Conservation (phyloP, 2,113 vertebrate species). For the Gymnocephalus cernua region DNA sequence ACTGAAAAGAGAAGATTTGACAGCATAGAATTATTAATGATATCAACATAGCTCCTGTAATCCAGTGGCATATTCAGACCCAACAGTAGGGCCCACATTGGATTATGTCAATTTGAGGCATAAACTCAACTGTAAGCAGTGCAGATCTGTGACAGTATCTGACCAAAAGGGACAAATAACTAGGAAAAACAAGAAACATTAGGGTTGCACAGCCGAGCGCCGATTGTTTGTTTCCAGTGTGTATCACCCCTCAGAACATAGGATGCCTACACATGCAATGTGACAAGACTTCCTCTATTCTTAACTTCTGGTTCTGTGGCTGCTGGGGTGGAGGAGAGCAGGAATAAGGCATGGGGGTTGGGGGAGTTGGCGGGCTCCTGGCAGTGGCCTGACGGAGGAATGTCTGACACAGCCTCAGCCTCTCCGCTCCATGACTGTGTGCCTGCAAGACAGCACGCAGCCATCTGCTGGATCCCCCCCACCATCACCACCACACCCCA, state of each 20-base stretch:
- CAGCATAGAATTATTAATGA: constrained; percentile 50
- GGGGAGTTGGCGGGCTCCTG: constrained; percentile 39
- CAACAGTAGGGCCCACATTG: constrained; percentile 41
- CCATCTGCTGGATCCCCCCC: constrained; percentile 77
- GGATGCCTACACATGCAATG: constrained; percentile 77
- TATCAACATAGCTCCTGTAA: constrained; percentile 47
- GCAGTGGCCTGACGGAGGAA: constrained; percentile 62
- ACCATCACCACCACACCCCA: constrained; percentile 37
- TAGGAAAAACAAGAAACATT: constrained; percentile 50
- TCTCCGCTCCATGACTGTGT: constrained; percentile 52
- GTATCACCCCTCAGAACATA: constrained; percentile 67
- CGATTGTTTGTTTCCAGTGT: constrained; percentile 72
- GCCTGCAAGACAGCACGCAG: constrained; percentile 75
- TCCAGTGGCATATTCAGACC: constrained; percentile 39
- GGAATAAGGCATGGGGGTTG: constrained; percentile 19
- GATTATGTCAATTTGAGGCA: constrained; percentile 76
- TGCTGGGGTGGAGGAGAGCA: constrained; percentile 55
- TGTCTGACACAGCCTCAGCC: constrained; percentile 74
- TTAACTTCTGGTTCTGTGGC: constrained; percentile 80
- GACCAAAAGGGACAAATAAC: constrained; percentile 81
- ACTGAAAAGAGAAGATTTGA: constrained; percentile 29
- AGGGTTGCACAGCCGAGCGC: constrained; percentile 52
- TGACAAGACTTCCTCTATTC: constrained; percentile 85
- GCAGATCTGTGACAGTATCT: constrained; percentile 81
- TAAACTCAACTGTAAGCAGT: constrained; percentile 53